A percentile compares a stretch with the other conserved stretches of the same genome.
phyloP scores from a whole-genome alignment of 2,888 invertebrate species.

The Apotomis capreana region DNA sequence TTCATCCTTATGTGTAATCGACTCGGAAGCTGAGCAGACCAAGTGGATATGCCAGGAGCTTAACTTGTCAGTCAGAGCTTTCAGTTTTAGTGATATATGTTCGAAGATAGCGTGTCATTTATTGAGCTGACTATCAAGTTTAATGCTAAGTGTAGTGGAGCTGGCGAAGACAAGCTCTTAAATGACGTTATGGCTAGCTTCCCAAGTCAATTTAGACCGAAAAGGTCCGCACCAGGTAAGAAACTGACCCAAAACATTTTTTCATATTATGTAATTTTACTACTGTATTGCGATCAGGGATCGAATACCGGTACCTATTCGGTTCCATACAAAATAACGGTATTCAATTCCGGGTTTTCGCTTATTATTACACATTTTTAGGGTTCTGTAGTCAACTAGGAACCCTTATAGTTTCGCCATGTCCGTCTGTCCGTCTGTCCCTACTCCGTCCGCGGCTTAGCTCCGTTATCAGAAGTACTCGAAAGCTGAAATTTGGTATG shows the following conservation, averaged over 20 bases:
- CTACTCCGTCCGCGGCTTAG: no score
- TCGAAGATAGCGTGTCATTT: slow-evolving; percentile 63
- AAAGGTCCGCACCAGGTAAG: slow-evolving; percentile 69
- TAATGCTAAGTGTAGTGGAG: slow-evolving; percentile 58
- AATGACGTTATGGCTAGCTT: slow-evolving; percentile 61
- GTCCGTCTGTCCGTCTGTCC: no score
- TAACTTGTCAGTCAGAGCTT: slow-evolving; percentile 53
- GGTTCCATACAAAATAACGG: no score
- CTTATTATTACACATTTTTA: no score
- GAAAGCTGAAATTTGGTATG: no score
- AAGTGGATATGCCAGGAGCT: slow-evolving; percentile 59
- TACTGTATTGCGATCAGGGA: no score
- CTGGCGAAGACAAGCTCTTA: slow-evolving; percentile 64
- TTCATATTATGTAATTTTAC: no score
- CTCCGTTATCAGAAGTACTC: no score
- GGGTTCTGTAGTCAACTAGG: no score
- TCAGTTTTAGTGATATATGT: slow-evolving; percentile 58
- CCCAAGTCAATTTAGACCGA: slow-evolving; percentile 59
- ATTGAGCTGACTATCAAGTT: slow-evolving; percentile 71
- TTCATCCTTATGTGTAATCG: slow-evolving; percentile 20
- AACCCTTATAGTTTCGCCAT: no score
- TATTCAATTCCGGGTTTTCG: no score
- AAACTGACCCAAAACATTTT: slow-evolving; percentile 24
- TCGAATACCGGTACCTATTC: no score
- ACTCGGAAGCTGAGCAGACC: slow-evolving; percentile 53